Evolutionary conservation across 2,888 invertebrate genomes (phyloP).

Genomic region (Brenthis daphne): DNA sequence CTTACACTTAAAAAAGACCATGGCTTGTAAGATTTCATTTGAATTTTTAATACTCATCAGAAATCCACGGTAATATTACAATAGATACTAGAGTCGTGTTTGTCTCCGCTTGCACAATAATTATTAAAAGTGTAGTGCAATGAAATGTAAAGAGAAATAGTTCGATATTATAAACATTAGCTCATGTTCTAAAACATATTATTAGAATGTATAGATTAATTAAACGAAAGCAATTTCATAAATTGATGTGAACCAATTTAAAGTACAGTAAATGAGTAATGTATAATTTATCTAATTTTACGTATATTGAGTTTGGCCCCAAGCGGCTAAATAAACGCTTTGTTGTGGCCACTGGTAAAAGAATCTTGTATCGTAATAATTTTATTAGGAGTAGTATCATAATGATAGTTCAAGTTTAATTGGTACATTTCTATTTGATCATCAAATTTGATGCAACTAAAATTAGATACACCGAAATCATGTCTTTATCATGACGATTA

Average conservation of each 20-base stretch:
- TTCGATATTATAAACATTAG: no score
- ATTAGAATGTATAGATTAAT: slow-evolving; percentile 10
- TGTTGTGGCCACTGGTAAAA: slow-evolving; percentile 47
- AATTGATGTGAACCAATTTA: slow-evolving; percentile 19
- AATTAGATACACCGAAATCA: slow-evolving; percentile 47
- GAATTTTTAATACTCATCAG: no score
- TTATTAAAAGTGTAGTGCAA: no score
- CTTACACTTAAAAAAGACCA: no score
- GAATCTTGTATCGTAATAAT: slow-evolving; percentile 20
- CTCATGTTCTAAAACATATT: slow-evolving; percentile 4
- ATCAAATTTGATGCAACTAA: slow-evolving; percentile 43
- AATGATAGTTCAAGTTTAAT: slow-evolving; percentile 44
- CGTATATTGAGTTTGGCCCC: slow-evolving; percentile 57
- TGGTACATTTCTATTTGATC: slow-evolving; percentile 49
- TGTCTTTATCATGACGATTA: slow-evolving; percentile 70
- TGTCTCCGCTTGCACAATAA: no score
- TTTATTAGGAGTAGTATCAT: slow-evolving; percentile 6
- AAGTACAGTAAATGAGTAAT: slow-evolving; percentile 15
- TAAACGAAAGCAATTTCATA: slow-evolving; percentile 3
- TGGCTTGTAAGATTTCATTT: no score
- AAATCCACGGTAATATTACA: no score
- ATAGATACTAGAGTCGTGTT: no score
- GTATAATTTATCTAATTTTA: slow-evolving; percentile 35
- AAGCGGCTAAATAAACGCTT: slow-evolving; percentile 57
- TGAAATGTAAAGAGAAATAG: no score